A percentile compares a stretch with the other conserved stretches of the same genome.
These are phyloP conservation scores for Calidris pygmaea DNA, from an alignment of 2,113 vertebrate genomes.

Conservation along the genomic window DNA sequence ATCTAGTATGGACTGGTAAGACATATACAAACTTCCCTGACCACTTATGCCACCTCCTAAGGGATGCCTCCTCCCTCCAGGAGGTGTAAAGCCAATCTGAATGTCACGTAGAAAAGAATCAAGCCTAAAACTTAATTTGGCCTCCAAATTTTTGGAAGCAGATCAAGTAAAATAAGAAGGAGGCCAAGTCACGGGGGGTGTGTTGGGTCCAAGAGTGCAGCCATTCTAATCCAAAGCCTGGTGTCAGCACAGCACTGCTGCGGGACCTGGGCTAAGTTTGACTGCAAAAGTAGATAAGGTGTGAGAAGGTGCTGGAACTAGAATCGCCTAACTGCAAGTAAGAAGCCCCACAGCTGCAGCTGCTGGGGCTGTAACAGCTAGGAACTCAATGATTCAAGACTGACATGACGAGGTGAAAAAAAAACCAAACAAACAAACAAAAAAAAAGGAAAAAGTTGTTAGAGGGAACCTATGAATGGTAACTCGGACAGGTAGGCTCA, in stretches of 20 bases:
- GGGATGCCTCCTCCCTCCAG: neutral
- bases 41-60: accelerated
- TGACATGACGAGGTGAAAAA: neutral
- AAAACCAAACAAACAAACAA: neutral
- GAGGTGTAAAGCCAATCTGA: neutral
- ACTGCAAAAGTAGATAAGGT: accelerated
- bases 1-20: neutral
- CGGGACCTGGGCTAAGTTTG: neutral
- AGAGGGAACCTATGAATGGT: neutral
- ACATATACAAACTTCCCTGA: neutral
- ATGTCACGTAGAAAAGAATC: neutral
- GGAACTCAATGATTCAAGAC: neutral
- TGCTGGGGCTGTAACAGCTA: neutral
- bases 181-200: accelerated
- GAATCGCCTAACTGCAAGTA: neutral
- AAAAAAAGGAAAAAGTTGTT: accelerated
- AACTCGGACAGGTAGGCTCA: neutral
- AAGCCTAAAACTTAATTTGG: neutral
- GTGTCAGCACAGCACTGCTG: accelerated
- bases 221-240: neutral
- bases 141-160: neutral
- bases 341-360: accelerated
- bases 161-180: neutral
- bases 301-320: neutral
- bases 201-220: neutral